A percentile compares a stretch with the other conserved stretches of the same genome.
Evolutionary conservation across 2,888 invertebrate genomes (phyloP).

Genomic region (Pyrrhosoma nymphula): DNA sequence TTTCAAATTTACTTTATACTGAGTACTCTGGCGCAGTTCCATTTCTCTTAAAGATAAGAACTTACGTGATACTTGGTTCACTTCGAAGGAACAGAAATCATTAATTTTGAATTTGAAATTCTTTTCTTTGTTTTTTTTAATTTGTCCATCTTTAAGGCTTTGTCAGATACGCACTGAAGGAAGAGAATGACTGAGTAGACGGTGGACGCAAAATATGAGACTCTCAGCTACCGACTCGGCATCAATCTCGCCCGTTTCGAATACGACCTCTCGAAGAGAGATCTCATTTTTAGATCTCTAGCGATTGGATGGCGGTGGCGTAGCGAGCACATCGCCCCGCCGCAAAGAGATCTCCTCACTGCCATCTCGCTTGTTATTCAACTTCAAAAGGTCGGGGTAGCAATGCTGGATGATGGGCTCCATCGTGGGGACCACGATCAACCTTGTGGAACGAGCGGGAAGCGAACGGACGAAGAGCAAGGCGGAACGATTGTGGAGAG

Average conservation of each 20-base stretch:
- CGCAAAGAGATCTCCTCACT: neutral
- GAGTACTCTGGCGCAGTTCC: no score
- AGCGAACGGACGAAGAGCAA: neutral
- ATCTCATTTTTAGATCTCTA: neutral
- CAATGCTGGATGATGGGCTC: neutral
- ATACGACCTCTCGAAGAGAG: neutral
- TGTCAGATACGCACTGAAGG: neutral
- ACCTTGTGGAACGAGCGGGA: neutral
- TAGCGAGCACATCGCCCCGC: neutral
- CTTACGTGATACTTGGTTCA: neutral
- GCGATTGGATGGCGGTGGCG: neutral
- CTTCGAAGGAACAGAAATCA: neutral
- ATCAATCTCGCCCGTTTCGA: neutral
- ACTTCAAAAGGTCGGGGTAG: neutral
- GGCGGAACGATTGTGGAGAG: neutral
- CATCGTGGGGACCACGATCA: neutral
- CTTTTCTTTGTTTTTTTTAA: no score
- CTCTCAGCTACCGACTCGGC: neutral
- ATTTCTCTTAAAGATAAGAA: no score
- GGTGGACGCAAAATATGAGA: slow-evolving; percentile 1
- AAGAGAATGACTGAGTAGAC: neutral
- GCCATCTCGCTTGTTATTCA: neutral
- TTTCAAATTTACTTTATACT: no score
- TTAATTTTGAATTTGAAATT: neutral
- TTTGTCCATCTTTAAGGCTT: neutral